Base-by-base conservation (phyloP, 2,888 invertebrate genomes). In the Drosophila subquinaria region DNA sequence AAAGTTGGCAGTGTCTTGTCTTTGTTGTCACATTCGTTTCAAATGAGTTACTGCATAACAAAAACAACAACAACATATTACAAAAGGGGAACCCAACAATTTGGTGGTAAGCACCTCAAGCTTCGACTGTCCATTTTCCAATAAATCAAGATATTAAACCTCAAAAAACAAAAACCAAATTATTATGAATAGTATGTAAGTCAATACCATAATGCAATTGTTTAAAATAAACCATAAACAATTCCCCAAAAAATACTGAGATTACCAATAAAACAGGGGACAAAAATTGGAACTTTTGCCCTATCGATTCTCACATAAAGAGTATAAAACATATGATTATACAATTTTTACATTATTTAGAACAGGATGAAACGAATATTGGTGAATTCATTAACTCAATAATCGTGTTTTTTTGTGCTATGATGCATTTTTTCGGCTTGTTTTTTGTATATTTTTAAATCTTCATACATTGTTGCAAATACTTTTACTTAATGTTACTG, bases 1-100 rank as follows among this genome's bases (percentile, higher is more conserved):
- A 60, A 15, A 53, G 40, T 36, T 69, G n/a, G 15, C 53, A 38
- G n/a, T 42, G 57, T 57, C 48, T 48, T 43, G 36, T n/a, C 47
- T 20, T 13, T 51, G 35, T 20, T 13, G 35, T 20, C 35, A 35
- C 35, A 45, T 6, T 52, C 43, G 36, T 20, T 45, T 56, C 1
- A 40, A 47, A 27, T 51, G 11, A 35, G 35, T 52, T 15, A 61
- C 56, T 52, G 59, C 63, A 50, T 35, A 66, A 47, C 23, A 33
- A 9, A 33, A 45, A 47, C 36, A 57, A 50, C 20, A 57, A 56
- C 15, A 51, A 17, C 9, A 42, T 23, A 33, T 40, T 20, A 43
- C 43, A 40, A 50, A 50, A 43, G 35, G 13, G 20, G 30, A 9
- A 23, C n/a, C 23, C 40, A 63, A 11, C 30, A 30, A 38, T 30